A percentile compares a stretch with the other conserved stretches of the same genome.
phyloP scores from a whole-genome alignment of 2,888 invertebrate species.

The Synanthedon vespiformis region DNA sequence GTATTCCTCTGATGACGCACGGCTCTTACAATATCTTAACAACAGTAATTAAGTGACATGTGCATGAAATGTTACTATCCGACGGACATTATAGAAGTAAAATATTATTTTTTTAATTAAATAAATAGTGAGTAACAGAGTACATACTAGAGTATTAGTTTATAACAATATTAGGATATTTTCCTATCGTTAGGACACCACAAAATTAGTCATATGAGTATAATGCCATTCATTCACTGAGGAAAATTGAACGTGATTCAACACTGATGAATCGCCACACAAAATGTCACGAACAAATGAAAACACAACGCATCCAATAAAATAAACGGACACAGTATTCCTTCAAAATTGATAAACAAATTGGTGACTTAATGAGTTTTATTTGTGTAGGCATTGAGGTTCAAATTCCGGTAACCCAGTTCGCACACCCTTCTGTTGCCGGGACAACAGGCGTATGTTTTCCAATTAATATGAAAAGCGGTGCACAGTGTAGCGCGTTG shows the following conservation, averaged over 20 bases:
- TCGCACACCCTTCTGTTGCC: neutral
- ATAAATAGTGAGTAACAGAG: too few relatives aligned
- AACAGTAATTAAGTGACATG: too few relatives aligned
- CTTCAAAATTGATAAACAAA: slow-evolving; percentile 36
- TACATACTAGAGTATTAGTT: too few relatives aligned
- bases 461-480: slow-evolving; percentile 2
- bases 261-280: neutral
- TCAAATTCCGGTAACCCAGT: slow-evolving; percentile 35
- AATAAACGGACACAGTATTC: slow-evolving; percentile 7
- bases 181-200: neutral
- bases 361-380: slow-evolving; percentile 38
- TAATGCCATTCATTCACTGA: neutral
- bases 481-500: slow-evolving; percentile 1
- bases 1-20: too few relatives aligned
- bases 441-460: neutral
- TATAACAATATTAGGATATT: too few relatives aligned
- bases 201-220: neutral
- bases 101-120: too few relatives aligned
- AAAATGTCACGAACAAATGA: neutral
- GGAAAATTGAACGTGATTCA: neutral
- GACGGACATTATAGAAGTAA: too few relatives aligned
- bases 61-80: too few relatives aligned
- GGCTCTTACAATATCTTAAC: too few relatives aligned
- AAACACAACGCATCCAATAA: slow-evolving; percentile 5
- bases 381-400: slow-evolving; percentile 29